Base-by-base conservation (phyloP, 2,888 invertebrate species). In the Nemotelus pantherinus region DNA sequence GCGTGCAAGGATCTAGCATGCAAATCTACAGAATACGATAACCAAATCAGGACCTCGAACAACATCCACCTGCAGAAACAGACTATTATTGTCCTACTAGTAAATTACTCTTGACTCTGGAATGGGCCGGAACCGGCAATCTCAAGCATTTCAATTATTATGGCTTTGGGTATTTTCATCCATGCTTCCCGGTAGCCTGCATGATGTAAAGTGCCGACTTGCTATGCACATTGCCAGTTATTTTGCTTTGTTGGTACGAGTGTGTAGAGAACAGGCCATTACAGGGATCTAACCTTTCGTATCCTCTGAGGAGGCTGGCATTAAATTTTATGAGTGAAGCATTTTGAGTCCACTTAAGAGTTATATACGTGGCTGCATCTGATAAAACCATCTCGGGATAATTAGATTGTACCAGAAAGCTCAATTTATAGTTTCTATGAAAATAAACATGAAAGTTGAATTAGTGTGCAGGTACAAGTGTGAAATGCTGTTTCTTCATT, bases 1-100 rank as follows among this genome's bases (percentile, higher is more conserved):
- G 65, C n/a, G 10, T 57, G 50, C 67, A 67, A 67, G 67, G 67
- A 67, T 50, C 39, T 67, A 50, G 67, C 67, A 67, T 67, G 67
- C 50, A 67, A 67, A 39, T 67, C 50, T 5, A 50, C 25, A 25
- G n/a, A n/a, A 65, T 39, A 67, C 67, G 50, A 67, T 67, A 41
- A 41, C 63, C 7, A 45, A 2, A 6, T 41, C 39, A 44, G 6
- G 47, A 58, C 58, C 25, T 25, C 10, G 25, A 3, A 44, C 45
- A 2, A 2, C 1, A 65, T 44, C 43, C 65, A 45, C 65, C 9
- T 65, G 7, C 7, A 3, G 7, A 25, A 3, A 7, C 2, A 65
- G 65, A 3, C 4, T 25, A 10, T 47, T 65, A 9, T 10, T 47
- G 45, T 47, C 6, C 7, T n/a, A 44, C 65, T 65, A 25, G 65